Conservation (phyloP, 1,140 invertebrate genomes). For the Nasonia longicornis region DNA sequence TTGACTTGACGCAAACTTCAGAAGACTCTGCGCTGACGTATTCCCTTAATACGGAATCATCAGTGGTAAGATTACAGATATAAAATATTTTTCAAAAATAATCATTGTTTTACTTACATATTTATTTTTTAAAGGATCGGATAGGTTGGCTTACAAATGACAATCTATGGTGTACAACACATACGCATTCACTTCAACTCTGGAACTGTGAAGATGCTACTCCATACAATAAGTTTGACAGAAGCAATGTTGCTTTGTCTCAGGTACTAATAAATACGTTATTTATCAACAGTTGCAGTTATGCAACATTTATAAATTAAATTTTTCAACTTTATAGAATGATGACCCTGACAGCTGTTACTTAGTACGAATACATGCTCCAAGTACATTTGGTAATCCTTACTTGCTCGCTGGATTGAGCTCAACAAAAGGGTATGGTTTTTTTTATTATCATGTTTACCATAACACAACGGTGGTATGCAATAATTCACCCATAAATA, state of each 20-base stretch:
- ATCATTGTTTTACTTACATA: conserved; percentile 4
- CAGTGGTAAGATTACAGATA: conserved; percentile 72
- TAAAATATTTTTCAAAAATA: neutral
- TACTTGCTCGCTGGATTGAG: conserved; percentile 76
- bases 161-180: conserved; percentile 76
- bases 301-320: conserved; percentile 27
- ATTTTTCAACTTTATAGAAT: conserved; percentile 62
- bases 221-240: conserved; percentile 70
- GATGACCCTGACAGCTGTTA: conserved; percentile 76
- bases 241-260: conserved; percentile 62
- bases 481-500: conserved; percentile 25
- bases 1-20: conserved; percentile 78
- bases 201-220: conserved; percentile 77
- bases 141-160: conserved; percentile 67
- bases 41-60: conserved; percentile 87
- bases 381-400: conserved; percentile 56
- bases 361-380: conserved; percentile 69
- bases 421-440: conserved; percentile 69
- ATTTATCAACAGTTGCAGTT: conserved; percentile 4
- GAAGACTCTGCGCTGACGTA: conserved; percentile 87
- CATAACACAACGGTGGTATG: neutral
- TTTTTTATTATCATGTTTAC: neutral
- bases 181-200: conserved; percentile 79
- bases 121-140: conserved; percentile 60
- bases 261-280: conserved; percentile 47